phyloP scores from a whole-genome alignment of 2,888 invertebrate species.

The Agrochola lychnidis region DNA sequence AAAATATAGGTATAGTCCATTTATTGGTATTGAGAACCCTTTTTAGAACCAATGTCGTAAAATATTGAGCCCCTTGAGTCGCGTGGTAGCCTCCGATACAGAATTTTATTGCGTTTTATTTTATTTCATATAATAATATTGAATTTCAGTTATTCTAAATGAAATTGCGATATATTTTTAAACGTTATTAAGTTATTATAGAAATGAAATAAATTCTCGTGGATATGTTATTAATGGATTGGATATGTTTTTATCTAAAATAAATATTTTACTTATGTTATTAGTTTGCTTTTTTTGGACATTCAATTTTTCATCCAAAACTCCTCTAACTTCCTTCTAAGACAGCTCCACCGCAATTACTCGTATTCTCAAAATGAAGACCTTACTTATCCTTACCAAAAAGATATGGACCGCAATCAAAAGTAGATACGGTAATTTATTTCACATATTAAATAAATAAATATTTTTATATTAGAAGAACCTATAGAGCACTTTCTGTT shows the following conservation, averaged over 20 bases:
- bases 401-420: background rate
- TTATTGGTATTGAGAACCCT: constrained; percentile 71
- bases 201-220: constrained; percentile 3
- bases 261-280: background rate
- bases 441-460: background rate
- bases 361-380: background rate
- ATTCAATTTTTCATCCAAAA: background rate
- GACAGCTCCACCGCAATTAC: background rate
- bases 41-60: constrained; percentile 76
- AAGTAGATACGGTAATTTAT: background rate
- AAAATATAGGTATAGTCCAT: constrained; percentile 63
- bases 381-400: background rate
- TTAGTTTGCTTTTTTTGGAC: background rate
- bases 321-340: background rate
- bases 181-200: constrained; percentile 15
- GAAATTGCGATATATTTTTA: constrained; percentile 53
- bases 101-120: constrained; percentile 84
- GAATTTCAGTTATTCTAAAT: constrained; percentile 73
- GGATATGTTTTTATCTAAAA: background rate
- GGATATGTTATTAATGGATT: background rate
- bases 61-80: constrained; percentile 76
- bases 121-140: constrained; percentile 76
- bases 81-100: constrained; percentile 82
- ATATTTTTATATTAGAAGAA: background rate
- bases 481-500: background rate